Percentiles rank a stretch among this genome's conserved stretches.
phyloP scores from a whole-genome alignment of 2,113 vertebrate species.

The Pteruthius melanotis region DNA sequence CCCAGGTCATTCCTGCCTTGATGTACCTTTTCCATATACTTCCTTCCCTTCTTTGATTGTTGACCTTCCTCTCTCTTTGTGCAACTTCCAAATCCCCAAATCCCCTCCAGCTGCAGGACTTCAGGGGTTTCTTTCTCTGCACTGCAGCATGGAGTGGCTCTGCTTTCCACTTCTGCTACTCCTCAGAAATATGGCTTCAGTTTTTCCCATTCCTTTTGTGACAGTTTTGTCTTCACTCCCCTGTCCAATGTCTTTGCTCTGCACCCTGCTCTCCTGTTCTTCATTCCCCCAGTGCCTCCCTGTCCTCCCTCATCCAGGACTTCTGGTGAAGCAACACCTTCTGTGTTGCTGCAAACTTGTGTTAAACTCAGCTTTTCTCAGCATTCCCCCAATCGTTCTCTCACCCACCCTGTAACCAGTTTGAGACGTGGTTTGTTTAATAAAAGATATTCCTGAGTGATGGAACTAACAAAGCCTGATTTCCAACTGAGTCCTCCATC shows the following conservation, averaged over 20 bases:
- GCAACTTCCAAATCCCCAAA: not conserved
- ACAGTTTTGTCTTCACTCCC: not conserved
- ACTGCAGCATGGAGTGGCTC: not conserved
- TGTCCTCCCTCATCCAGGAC: not conserved
- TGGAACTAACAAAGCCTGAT: not conserved
- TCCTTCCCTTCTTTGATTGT: not conserved
- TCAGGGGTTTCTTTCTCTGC: not conserved
- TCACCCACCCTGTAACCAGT: not conserved
- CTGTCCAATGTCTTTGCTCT: not conserved
- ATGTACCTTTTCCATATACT: not conserved
- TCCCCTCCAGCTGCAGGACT: not conserved
- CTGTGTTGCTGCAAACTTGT: not conserved
- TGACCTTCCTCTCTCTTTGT: rapidly evolving
- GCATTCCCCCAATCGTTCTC: not conserved
- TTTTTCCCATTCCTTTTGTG: not conserved
- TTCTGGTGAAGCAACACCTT: not conserved
- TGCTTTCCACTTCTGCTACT: not conserved
- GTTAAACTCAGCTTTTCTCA: not conserved
- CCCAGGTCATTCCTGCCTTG: not conserved
- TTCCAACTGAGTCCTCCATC: not conserved
- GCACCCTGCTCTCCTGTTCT: not conserved
- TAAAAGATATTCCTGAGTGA: not conserved
- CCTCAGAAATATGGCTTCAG: not conserved
- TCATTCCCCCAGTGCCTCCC: rapidly evolving
- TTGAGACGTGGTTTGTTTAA: not conserved